Evolutionary conservation across 30 jellyfish, hydroid and myxozoan species (phyloP), one percentile per base, ranked within the genome.

Genomic region (Phacellophora camtschatica): DNA sequence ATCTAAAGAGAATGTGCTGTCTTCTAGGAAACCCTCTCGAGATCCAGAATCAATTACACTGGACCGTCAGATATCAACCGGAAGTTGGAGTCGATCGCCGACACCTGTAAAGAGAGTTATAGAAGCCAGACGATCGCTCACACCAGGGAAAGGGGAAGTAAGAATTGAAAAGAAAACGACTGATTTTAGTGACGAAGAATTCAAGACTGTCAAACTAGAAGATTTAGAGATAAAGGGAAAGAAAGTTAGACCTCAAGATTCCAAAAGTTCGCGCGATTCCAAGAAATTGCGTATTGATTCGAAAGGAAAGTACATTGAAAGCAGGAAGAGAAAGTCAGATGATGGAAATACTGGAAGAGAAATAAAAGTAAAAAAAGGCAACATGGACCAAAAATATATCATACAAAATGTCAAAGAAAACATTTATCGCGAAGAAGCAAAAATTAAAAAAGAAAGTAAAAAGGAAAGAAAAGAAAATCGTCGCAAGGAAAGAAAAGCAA

Each of bases 41-140:
- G 45, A 61, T 50, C 65, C 30, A 8, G 46, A 61, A 11, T 9
- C 8, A 23, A 36, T 27, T 15, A 2, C 62, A 9, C 46, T 18
- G 20, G 23, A 41, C 15, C 49, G 57, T 18, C 51, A 53, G 2
- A 31, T 35, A 12, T 46, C 71, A 2, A 32, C 36, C 42, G 74
- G 51, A 15, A 72, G 69, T 42, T 65, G 91, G 91, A 64, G 70
- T 41, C 91, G 91, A 8, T 80, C 91, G 7, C 91, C 91, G n/a
- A 22, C 84, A 5, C 91, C 91, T 20, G 69, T 29, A 12, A 1
- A 1, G 61, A 58, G 29, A 30, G n/a, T n/a, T n/a, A n/a, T n/a
- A n/a, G n/a, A n/a, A n/a, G n/a, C n/a, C n/a, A 64, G 70, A 27
- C 91, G 91, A 8, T 80, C 91, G 7, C 91, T 84, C 10, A 22